Evolutionary conservation across 92 coral and sea anemone genomes (phyloP).

Genomic region (Virgularia gustaviana): DNA sequence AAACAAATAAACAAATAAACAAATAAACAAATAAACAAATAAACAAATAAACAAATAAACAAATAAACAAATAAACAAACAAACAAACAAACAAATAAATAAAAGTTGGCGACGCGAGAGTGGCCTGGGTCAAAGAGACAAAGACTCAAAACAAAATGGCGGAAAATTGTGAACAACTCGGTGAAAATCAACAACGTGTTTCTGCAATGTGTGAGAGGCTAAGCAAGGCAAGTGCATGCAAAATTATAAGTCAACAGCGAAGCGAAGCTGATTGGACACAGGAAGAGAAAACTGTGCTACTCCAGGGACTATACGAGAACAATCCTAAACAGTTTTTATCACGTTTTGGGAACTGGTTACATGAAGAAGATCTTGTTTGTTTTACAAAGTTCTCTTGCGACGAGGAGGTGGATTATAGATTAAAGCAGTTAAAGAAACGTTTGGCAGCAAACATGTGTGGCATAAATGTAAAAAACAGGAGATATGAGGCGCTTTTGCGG

Average conservation of each 20-base stretch:
- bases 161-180: slow-evolving; percentile 31
- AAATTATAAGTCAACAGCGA: slow-evolving; percentile 75
- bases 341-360: slow-evolving; percentile 78
- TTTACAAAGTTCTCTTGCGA: slow-evolving; percentile 53
- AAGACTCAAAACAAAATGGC: slow-evolving; percentile 69
- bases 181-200: slow-evolving; percentile 1
- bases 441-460: slow-evolving; percentile 58
- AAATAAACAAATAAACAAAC: too few species aligned
- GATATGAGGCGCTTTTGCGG: slow-evolving; percentile 75
- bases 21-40: too few species aligned
- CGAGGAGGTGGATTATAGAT: slow-evolving; percentile 65
- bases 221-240: slow-evolving; percentile 53
- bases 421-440: slow-evolving; percentile 56
- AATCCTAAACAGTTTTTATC: slow-evolving; percentile 66
- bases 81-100: too few species aligned
- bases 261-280: slow-evolving; percentile 74
- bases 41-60: too few species aligned
- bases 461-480: slow-evolving; percentile 69
- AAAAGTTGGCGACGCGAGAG: not conserved
- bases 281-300: slow-evolving; percentile 63
- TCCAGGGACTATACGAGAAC: slow-evolving; percentile 51
- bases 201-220: slow-evolving; percentile 62
- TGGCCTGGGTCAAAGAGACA: not conserved
- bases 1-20: too few species aligned
- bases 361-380: slow-evolving; percentile 58